These are phyloP conservation scores for Brachionus paranguensis DNA, from an alignment of 1,140 invertebrate species.

Conservation along the genomic window DNA sequence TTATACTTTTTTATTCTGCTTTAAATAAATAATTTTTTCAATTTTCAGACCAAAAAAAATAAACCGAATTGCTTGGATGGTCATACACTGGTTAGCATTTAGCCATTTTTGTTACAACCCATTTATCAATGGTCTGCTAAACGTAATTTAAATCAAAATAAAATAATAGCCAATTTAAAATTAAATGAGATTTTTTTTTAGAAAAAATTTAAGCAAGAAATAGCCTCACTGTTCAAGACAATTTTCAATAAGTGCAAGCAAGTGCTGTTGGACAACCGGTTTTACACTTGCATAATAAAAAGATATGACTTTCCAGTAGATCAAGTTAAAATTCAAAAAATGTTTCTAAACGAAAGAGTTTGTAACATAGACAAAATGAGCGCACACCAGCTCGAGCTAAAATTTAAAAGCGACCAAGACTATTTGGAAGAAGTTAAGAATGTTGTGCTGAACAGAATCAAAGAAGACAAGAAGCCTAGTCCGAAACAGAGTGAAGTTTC, in stretches of 20 bases:
- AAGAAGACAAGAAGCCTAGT: neutral
- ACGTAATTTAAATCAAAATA: neutral
- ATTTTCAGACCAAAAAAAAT: neutral
- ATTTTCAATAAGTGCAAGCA: neutral
- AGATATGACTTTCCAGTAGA: neutral
- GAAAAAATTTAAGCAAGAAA: conserved; percentile 36
- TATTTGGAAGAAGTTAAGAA: neutral
- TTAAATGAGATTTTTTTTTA: neutral
- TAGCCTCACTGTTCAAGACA: neutral
- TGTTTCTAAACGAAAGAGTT: neutral
- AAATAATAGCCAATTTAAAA: neutral
- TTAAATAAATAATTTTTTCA: neutral
- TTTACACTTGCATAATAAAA: neutral
- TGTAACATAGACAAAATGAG: neutral
- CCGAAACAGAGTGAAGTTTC: neutral
- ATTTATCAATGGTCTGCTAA: conserved; percentile 34
- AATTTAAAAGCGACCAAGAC: neutral
- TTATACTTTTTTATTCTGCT: too few relatives aligned
- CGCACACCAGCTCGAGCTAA: neutral
- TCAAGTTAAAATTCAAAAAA: neutral
- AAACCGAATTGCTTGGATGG: neutral
- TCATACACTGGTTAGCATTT: conserved; percentile 8
- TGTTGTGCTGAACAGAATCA: neutral
- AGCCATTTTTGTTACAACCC: conserved; percentile 38
- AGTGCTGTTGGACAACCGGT: neutral